Evolutionary conservation across 2,113 vertebrate species (phyloP).

Genomic region (Cranoglanis bouderius): DNA sequence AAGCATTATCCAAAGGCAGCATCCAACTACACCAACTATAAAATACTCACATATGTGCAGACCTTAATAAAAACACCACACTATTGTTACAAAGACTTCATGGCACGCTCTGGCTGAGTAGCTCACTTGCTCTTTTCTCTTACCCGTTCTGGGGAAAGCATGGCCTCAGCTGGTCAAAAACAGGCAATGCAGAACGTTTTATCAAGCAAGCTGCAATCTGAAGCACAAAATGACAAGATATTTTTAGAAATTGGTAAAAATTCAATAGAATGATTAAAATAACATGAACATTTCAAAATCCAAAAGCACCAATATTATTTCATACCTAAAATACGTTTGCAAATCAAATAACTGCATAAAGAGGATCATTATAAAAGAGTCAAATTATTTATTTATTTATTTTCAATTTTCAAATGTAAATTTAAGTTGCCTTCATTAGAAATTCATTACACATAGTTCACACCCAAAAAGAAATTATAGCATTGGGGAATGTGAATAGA

Average conservation of each 20-base stretch:
- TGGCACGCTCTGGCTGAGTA: neutral
- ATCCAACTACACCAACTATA: neutral
- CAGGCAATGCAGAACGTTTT: constrained; percentile 70
- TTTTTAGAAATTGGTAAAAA: neutral
- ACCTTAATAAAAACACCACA: neutral
- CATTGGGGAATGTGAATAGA: neutral
- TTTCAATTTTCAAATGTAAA: neutral
- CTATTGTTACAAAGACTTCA: neutral
- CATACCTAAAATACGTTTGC: neutral
- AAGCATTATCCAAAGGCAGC: neutral
- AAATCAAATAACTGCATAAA: constrained; percentile 9
- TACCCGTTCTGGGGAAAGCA: constrained; percentile 75
- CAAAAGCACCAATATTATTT: neutral
- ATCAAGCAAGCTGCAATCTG: neutral
- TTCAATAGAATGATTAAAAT: neutral
- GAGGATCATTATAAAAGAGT: neutral
- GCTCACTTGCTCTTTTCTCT: neutral
- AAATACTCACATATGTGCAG: constrained; percentile 10
- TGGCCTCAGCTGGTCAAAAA: constrained; percentile 79
- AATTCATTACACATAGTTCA: neutral
- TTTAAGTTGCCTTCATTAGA: neutral
- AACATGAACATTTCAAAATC: neutral
- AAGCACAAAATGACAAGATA: neutral
- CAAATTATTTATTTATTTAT: neutral
- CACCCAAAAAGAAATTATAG: neutral